These are phyloP conservation scores for Andrena bucephala DNA, from an alignment of 2,888 invertebrate genomes.

Conservation along the genomic window DNA sequence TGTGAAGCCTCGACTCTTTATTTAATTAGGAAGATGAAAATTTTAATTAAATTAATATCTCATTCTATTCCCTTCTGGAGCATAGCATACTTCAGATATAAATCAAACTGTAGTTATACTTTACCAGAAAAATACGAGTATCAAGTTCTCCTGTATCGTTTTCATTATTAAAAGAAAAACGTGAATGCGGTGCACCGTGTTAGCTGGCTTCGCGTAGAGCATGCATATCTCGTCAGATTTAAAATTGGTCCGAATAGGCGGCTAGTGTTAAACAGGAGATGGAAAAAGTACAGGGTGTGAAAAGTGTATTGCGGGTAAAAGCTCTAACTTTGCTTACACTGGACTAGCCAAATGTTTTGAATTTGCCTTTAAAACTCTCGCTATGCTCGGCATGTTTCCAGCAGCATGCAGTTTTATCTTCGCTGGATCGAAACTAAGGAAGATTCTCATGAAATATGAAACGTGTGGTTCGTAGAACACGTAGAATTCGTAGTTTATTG, in stretches of 20 bases:
- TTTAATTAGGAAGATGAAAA: too few relatives aligned
- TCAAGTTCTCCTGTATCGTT: neutral
- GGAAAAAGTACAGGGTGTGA: slow-evolving; percentile 1
- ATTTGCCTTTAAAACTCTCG: neutral
- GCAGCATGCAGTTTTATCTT: neutral
- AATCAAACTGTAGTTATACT: neutral
- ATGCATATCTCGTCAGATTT: neutral
- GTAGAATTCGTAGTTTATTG: too few relatives aligned
- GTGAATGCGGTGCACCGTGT: neutral
- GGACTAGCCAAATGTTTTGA: neutral
- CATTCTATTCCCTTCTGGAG: too few relatives aligned
- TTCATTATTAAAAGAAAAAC: neutral
- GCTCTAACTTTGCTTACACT: slow-evolving; percentile 1
- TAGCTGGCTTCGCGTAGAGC: neutral
- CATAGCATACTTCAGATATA: too few relatives aligned
- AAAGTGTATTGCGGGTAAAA: slow-evolving; percentile 23
- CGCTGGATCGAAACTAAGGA: neutral
- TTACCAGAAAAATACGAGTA: neutral
- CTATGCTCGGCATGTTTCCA: neutral
- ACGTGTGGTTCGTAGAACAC: neutral
- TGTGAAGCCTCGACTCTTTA: too few relatives aligned
- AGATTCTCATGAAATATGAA: neutral
- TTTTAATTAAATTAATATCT: too few relatives aligned
- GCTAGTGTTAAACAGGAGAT: slow-evolving; percentile 9
- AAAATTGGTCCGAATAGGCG: slow-evolving; percentile 31